Base-by-base conservation (phyloP, 2,888 invertebrate genomes). In the Digitonthophagus gazella region DNA sequence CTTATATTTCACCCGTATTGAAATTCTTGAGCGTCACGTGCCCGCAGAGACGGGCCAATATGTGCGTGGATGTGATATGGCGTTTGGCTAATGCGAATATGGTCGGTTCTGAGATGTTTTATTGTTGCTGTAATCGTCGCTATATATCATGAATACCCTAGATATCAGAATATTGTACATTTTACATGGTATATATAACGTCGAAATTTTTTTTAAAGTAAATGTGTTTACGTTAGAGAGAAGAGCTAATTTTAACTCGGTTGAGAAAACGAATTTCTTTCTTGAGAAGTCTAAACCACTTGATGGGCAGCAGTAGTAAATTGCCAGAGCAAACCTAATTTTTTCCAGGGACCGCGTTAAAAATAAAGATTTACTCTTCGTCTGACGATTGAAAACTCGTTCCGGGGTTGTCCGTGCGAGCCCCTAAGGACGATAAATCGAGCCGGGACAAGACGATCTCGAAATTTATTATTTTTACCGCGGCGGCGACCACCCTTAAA, bases 401-500 rank as follows among this genome's bases (percentile, higher is more conserved):
- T 61, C 19, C 61, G 18, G 61, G 61, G 19, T 61, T 61, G 61
- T 61, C 20, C 20, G 19, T 61, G 61, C 20, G 2, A 16, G 61
- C 61, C 61, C 61, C 61, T 61, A 19, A 61, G 61, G 61, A 61
- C 61, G 61, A 61, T 61, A 61, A 61, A 61, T 61, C 61, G 61
- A 61, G 61, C 18, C 19, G 61, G 61, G 61, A 61, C 61, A 61
- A 20, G 61, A 20, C 61, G 61, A 61, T 61, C 61, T 61, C 61
- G 61, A 20, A 61, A 61, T 61, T 61, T 61, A 61, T 69, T 69
- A 69, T 69, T 69, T 69, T 69, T 69, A 69, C 68, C 65, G 68
- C 22, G 61, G 58, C 67, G 64, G 64, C 68, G 68, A 61, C 61
- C 65, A 66, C 68, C 54, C 61, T 65, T 63, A 63, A 69, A 69